phyloP scores from a whole-genome alignment of 1,140 invertebrate species.

The Trichogramma pretiosum region DNA sequence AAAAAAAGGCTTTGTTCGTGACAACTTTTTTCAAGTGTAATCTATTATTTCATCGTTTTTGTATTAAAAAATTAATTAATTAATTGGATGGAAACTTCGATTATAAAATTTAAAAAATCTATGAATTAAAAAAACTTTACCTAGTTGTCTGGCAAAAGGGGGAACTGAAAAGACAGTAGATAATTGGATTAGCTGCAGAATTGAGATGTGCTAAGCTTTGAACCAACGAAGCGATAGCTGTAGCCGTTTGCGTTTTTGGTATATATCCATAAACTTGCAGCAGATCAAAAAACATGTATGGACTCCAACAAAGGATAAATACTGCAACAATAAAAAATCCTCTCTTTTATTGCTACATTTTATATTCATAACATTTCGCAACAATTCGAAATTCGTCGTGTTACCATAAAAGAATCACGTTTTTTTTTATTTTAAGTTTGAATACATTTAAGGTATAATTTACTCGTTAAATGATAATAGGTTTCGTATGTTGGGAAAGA shows the following conservation, averaged over 20 bases:
- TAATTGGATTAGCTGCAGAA: conserved; percentile 88
- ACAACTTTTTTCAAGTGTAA: background rate
- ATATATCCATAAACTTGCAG: conserved; percentile 83
- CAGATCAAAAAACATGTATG: conserved; percentile 88
- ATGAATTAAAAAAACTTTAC: too few species aligned
- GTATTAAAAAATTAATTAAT: background rate
- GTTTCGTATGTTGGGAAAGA: too few species aligned
- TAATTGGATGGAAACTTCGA: background rate
- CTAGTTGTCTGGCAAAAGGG: conserved; percentile 78
- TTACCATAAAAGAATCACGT: too few species aligned
- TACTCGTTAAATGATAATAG: too few species aligned
- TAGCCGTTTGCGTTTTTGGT: conserved; percentile 67
- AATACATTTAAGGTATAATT: too few species aligned
- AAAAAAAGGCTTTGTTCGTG: too few species aligned
- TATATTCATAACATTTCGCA: too few species aligned
- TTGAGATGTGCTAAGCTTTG: conserved; percentile 89
- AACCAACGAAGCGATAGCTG: conserved; percentile 82
- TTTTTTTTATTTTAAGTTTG: too few species aligned
- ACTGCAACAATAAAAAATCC: conserved; percentile 62
- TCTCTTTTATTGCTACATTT: too few species aligned
- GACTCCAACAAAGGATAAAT: conserved; percentile 92
- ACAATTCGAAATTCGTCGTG: too few species aligned
- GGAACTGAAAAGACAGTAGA: conserved; percentile 90
- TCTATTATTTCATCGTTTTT: background rate
- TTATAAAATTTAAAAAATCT: too few species aligned